Conservation (phyloP, 64 coral and sea anemone genomes). For the Montipora cactus region DNA sequence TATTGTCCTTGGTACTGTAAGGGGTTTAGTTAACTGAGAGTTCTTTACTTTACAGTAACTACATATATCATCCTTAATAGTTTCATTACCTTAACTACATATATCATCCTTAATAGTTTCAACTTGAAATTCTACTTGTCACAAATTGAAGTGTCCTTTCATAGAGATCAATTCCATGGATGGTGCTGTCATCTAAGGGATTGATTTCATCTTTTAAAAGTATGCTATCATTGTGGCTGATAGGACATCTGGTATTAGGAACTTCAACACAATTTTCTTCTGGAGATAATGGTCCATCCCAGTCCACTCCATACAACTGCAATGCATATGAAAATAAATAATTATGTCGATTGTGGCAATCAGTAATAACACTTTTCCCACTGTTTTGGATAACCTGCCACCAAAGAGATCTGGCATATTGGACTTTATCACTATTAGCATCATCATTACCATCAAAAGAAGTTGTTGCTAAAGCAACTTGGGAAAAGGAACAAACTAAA, state of each 20-base stretch:
- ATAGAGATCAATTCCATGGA: slow-evolving; percentile 62
- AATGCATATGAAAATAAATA: not conserved
- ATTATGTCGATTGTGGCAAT: slow-evolving; percentile 4
- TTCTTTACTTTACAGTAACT: not conserved
- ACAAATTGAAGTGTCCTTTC: slow-evolving; percentile 40
- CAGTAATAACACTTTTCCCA: not conserved
- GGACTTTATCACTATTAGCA: not conserved
- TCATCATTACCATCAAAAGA: not conserved
- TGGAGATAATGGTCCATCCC: slow-evolving; percentile 42
- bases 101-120: not conserved
- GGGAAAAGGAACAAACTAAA: slow-evolving; percentile 7
- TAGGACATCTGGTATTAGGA: slow-evolving; percentile 30
- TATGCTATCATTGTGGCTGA: slow-evolving; percentile 4
- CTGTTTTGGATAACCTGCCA: slow-evolving; percentile 15
- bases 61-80: not conserved
- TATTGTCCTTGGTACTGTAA: not conserved
- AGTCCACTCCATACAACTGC: slow-evolving; percentile 58
- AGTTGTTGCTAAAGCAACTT: slow-evolving; percentile 17
- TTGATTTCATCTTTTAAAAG: slow-evolving; percentile 29
- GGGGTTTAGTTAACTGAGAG: slow-evolving; percentile 15
- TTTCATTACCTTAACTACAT: not conserved
- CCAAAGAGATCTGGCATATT: slow-evolving; percentile 17
- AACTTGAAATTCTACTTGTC: slow-evolving; percentile 20
- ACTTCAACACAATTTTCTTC: slow-evolving; percentile 24
- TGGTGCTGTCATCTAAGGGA: slow-evolving; percentile 40